Evolutionary conservation across 1,140 invertebrate species (phyloP).

Genomic region (Bombus confusus): DNA sequence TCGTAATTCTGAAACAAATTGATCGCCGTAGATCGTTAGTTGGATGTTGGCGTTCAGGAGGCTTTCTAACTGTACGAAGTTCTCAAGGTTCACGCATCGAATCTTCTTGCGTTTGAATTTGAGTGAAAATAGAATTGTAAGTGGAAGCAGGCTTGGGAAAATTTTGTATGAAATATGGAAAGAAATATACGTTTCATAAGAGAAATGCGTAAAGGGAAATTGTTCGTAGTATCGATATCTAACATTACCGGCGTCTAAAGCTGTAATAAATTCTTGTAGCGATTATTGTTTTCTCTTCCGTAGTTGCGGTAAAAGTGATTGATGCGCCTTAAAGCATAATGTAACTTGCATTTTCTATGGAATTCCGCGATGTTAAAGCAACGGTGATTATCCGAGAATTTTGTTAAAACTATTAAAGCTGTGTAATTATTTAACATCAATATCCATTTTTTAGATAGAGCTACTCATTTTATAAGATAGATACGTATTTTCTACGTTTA

Average conservation of each 20-base stretch:
- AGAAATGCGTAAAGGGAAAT: background rate
- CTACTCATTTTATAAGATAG: background rate
- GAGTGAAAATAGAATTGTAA: background rate
- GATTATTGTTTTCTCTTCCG: slow-evolving; percentile 23
- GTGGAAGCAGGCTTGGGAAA: background rate
- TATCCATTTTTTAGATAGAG: background rate
- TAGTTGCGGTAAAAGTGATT: slow-evolving; percentile 4
- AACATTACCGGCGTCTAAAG: background rate
- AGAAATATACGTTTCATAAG: too few species aligned
- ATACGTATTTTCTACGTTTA: background rate
- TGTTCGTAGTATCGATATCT: background rate
- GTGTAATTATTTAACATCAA: background rate
- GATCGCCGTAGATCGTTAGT: background rate
- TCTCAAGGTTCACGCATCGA: too few species aligned
- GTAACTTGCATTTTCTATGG: slow-evolving; percentile 2
- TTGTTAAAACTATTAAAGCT: background rate
- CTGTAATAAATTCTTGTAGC: background rate
- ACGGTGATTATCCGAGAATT: too few species aligned
- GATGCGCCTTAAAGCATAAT: background rate
- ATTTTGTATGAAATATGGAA: background rate
- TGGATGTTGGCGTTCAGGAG: too few species aligned
- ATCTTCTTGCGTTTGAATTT: background rate
- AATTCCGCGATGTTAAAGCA: background rate
- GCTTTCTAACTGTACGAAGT: background rate
- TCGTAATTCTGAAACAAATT: slow-evolving; percentile 76